Base-by-base conservation (phyloP, 1,140 invertebrate species). In the Zaprionus tsacasi region DNA sequence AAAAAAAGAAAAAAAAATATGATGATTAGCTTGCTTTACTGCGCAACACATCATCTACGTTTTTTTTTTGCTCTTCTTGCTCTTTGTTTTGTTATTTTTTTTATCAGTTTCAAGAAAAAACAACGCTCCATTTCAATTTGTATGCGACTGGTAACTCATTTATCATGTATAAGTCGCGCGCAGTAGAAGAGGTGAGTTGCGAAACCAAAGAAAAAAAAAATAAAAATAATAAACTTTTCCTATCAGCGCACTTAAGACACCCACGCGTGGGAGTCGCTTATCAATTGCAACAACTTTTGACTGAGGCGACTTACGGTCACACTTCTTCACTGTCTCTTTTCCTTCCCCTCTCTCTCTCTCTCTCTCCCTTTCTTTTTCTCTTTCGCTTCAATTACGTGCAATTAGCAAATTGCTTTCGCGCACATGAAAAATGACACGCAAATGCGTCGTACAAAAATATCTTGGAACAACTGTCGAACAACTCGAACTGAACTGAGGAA, bases 61-160 rank as follows among this genome's bases (percentile, higher is more conserved):
- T 12, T 10, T 50, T 10, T 50, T 50, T 30, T 6, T 30, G 33
- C 33, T 1, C 2, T 10, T 8, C 33, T 71, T 70, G 21, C 17
- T 66, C n/a, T 70, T 58, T 57, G 36, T 45, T 43, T 55, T 55
- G 38, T 74, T 48, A 43, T 50, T 45, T 75, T 45, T 75, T 80
- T 80, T 83, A 88, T 83, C 85, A 78, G 74, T 60, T 68, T 30
- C 3, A 30, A 30, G 27, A 71, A 71, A 54, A 65, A 36, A 76
- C 60, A 36, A 76, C 63, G 15, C 17, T 57, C 79, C 38, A 71
- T 50, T 66, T 71, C 65, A 74, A 73, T 72, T 82, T 69, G 33
- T 68, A 68, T 40, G 35, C 72, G 54, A 77, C 43, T 82, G 35
- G 63, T 63, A 81, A 74, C 70, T 67, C 83, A 83, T 88, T 87